Conservation (phyloP, 2,797 vertebrate genomes). For the Lepilemur ruficaudatus region DNA sequence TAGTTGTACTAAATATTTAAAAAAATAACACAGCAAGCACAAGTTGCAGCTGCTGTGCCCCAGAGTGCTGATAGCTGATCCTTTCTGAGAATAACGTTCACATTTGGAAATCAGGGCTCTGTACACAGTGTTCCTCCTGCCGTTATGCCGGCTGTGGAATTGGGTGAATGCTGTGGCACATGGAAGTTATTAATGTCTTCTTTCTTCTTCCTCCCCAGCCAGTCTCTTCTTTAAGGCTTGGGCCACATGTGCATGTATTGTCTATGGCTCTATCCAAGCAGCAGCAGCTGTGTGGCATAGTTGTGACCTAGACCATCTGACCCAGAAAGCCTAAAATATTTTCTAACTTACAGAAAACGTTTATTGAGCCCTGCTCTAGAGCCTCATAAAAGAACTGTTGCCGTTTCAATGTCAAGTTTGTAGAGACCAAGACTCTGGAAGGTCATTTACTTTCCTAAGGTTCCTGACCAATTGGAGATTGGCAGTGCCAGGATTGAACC, state of each 20-base stretch:
- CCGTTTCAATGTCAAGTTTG: background rate
- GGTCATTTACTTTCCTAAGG: background rate
- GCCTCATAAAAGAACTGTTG: background rate
- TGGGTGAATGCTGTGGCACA: background rate
- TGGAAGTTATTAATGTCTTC: background rate
- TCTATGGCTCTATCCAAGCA: background rate
- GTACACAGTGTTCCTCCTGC: no score
- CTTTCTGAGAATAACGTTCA: background rate
- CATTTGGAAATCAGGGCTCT: background rate
- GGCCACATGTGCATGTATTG: background rate
- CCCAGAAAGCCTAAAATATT: background rate
- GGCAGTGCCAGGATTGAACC: background rate
- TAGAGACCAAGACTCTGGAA: background rate
- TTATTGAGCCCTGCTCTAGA: background rate
- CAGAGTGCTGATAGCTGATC: background rate
- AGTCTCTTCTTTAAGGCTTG: background rate
- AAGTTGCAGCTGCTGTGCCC: background rate
- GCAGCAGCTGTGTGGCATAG: background rate
- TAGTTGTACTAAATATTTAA: background rate
- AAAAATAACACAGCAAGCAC: background rate
- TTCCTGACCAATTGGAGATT: background rate
- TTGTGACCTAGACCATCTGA: background rate
- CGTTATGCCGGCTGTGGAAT: background rate
- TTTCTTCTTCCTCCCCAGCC: background rate
- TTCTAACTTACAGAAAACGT: background rate